Percentiles rank a stretch among this genome's conserved stretches.
phyloP scores from a whole-genome alignment of 2,888 invertebrate genomes.

The Cryptocephalus moraei region DNA sequence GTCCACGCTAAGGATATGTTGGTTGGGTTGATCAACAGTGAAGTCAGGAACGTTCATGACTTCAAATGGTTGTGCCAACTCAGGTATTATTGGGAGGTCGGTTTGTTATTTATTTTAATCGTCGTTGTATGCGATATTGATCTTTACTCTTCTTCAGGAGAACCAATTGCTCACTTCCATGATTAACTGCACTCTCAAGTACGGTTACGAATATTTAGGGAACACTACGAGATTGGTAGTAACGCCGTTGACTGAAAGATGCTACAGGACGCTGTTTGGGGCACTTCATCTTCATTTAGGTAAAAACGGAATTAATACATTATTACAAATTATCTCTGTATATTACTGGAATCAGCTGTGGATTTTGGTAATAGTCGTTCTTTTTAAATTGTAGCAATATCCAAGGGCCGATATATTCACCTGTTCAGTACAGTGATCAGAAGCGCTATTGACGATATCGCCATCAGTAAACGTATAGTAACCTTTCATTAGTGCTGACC shows the following conservation, averaged over 20 bases:
- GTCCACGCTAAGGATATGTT: constrained; percentile 89
- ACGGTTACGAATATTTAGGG: constrained; percentile 92
- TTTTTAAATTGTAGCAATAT: no score
- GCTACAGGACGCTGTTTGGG: constrained; percentile 85
- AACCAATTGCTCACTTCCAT: constrained; percentile 61
- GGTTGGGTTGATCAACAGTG: constrained; percentile 51
- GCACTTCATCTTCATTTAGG: constrained; percentile 82
- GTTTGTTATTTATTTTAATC: not conserved
- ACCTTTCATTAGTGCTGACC: no score
- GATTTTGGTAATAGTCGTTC: no score
- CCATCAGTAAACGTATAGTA: no score
- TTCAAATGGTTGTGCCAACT: constrained; percentile 87
- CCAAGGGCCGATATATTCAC: not conserved
- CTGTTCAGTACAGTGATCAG: no score
- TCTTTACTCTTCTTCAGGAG: constrained; percentile 33
- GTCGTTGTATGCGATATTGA: no score
- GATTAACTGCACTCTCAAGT: constrained; percentile 80
- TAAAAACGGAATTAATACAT: constrained; percentile 19
- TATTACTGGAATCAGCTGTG: no score
- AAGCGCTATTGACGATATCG: no score
- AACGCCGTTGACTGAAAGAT: constrained; percentile 87
- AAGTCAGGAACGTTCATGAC: constrained; percentile 63
- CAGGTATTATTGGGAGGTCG: constrained; percentile 76
- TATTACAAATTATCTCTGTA: no score
- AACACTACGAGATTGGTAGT: constrained; percentile 82